Evolutionary conservation across 2,888 invertebrate species (phyloP).

Genomic region (Eumerus sabulonum): DNA sequence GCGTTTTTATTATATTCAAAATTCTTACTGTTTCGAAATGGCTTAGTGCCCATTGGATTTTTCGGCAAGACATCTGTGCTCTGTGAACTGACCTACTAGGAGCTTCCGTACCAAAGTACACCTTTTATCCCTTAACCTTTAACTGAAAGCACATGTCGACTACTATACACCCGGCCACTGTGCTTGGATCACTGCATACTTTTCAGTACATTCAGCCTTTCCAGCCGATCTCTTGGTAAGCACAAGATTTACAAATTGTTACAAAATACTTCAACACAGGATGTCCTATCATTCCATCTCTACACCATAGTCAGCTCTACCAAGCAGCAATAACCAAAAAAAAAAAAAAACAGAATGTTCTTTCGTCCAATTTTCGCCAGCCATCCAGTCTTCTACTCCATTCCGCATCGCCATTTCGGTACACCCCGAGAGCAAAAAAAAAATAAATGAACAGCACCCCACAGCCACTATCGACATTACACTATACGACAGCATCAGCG

Average conservation of each 20-base stretch:
- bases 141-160: too few species aligned
- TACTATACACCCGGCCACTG: too few species aligned
- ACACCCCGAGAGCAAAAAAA: constrained; percentile 46
- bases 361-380: constrained; percentile 46
- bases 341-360: constrained; percentile 26
- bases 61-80: too few species aligned
- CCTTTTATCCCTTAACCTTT: too few species aligned
- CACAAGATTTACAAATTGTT: constrained; percentile 76
- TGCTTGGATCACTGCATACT: too few species aligned
- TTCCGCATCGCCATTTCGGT: constrained; percentile 50
- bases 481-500: constrained; percentile 21
- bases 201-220: too few species aligned
- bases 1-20: too few species aligned
- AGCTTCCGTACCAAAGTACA: too few species aligned
- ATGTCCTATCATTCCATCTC: constrained; percentile 66
- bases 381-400: constrained; percentile 27
- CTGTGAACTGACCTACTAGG: too few species aligned
- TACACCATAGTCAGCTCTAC: constrained; percentile 6
- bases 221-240: constrained; percentile 46
- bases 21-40: too few species aligned
- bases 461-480: constrained; percentile 36
- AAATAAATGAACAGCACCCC: constrained; percentile 64
- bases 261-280: constrained; percentile 76
- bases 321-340: constrained; percentile 2
- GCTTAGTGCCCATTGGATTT: too few species aligned